Base-by-base conservation (phyloP, 2,113 vertebrate genomes). In the Otis tarda region DNA sequence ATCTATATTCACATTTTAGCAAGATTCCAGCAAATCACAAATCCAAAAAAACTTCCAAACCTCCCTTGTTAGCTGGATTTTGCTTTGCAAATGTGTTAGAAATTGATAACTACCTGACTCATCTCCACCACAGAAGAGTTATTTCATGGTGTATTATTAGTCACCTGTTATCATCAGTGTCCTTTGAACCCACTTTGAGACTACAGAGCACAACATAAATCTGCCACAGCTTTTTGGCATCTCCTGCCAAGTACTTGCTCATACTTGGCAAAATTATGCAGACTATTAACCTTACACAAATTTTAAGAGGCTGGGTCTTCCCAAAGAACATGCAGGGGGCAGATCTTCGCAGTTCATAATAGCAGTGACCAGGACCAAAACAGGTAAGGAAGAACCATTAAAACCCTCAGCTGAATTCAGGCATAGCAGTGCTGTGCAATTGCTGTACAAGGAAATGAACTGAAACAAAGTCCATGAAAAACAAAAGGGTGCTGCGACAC, bases 201-300 rank as follows among this genome's bases (percentile, higher is more conserved):
- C 68, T 86, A 77, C 47, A 86, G 53, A 94, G 79, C 31, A 39
- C 56, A 94, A 67, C n/a, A 82, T 74, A 87, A 96, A 96, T 91
- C 87, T 89, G 87, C 81, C 67, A 68, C 77, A 94, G 87, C 28
- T 94, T 96, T 95, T 71, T 71, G 73, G 92, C 64, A 81, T 27
- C 70, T 94, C 55, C 49, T 90, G 89, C 89, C 79, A 81, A 93
- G n/a, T 37, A 90, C 53, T 89, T 87, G 76, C 53, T 94, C 90
- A 93, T 65, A 57, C 53, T 70, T 49, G 56, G 82, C 75, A 95
- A 90, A 96, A 94, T 90, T 83, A 88, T 71, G 70, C 91, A 82
- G 74, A 89, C 64, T 80, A 75, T 95, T 94, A 95, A 96, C 81
- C 94, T 90, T 41, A 81, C 56, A 94, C 78, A 85, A 87, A 91